These are phyloP conservation scores for Nemotelus nigrinus DNA, from an alignment of 2,888 invertebrate genomes.

Conservation along the genomic window DNA sequence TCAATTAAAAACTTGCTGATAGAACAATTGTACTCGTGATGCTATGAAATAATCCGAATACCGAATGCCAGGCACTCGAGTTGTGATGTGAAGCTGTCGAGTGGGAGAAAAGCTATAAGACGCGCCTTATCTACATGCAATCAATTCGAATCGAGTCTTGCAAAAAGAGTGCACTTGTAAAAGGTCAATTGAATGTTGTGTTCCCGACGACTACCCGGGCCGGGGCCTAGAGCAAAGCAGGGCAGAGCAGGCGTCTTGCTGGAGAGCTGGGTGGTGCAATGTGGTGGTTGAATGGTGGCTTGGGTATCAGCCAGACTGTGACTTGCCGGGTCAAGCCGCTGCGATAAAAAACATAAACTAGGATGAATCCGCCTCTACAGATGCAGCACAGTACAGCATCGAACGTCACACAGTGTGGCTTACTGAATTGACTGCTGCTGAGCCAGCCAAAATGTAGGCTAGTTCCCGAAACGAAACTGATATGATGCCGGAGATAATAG, in stretches of 20 bases:
- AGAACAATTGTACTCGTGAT: slow-evolving; percentile 33
- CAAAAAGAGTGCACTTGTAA: slow-evolving; percentile 36
- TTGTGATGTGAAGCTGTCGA: background rate
- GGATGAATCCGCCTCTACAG: slow-evolving; percentile 18
- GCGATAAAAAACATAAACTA: slow-evolving; percentile 36
- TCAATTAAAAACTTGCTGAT: slow-evolving; percentile 45
- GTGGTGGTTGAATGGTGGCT: background rate
- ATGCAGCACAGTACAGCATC: background rate
- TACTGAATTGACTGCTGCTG: background rate
- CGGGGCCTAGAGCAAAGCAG: background rate
- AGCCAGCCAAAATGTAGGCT: slow-evolving; percentile 17
- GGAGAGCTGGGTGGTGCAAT: background rate
- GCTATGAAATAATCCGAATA: slow-evolving; percentile 33
- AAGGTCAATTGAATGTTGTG: slow-evolving; percentile 41
- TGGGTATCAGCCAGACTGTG: slow-evolving; percentile 1
- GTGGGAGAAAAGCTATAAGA: slow-evolving; percentile 12
- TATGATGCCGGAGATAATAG: slow-evolving; percentile 32
- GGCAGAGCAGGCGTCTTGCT: background rate
- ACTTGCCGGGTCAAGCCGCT: slow-evolving; percentile 11
- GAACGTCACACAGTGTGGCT: background rate
- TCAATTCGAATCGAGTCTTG: slow-evolving; percentile 41
- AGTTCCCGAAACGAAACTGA: slow-evolving; percentile 2
- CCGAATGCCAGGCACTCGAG: slow-evolving; percentile 4
- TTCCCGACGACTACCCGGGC: background rate
- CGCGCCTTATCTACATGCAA: slow-evolving; percentile 41